Evolutionary conservation across 1,140 invertebrate genomes (phyloP), one percentile per base, ranked within the genome.

Genomic region (Vanessa atalanta): DNA sequence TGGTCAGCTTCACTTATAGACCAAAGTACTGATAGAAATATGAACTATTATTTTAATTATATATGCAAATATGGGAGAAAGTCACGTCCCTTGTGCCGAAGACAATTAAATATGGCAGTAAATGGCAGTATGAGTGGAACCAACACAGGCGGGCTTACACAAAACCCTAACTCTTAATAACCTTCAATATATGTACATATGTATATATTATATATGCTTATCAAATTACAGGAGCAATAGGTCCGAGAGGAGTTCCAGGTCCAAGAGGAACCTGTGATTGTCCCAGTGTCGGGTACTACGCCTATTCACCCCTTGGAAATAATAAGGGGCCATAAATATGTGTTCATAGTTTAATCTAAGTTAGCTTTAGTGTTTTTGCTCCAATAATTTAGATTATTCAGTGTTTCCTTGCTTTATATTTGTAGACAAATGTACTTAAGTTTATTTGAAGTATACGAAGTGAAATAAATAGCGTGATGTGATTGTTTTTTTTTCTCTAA

Each of bases 211-310:
- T 61, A 31, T 47, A 70, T 50, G 63, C 9, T 47, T 16, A 5
- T 53, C 5, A 16, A 9, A 68, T 77, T 79, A n/a, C 79, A 91
- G 89, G 89, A 20, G 55, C 83, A 15, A 82, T 85, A n/a, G 88
- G 90, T 0, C 88, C 88, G 1, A 76, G 90, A 53, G 90, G 90
- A 9, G 65, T 80, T 0, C 88, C 84, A 15, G 90, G 88, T 3
- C 79, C 84, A 0, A 70, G 85, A 31, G 87, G 88, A 1, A 81
- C 76, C 15, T 92, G 88, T 61, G 88, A 92, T 2, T 92, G 90
- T 69, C 87, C 88, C 1, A 43, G 72, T 2, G 51, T 83, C 3
- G 79, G 81, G 0, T 88, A 85, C 53, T 92, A 90, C 70, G 77
- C 83, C 0, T 89, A 88, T 37, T 65, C 80, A n/a, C 82, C 88